A percentile compares a stretch with the other conserved stretches of the same genome.
Conservation (phyloP, 2,888 invertebrate genomes). For the Sisyra terminalis region DNA sequence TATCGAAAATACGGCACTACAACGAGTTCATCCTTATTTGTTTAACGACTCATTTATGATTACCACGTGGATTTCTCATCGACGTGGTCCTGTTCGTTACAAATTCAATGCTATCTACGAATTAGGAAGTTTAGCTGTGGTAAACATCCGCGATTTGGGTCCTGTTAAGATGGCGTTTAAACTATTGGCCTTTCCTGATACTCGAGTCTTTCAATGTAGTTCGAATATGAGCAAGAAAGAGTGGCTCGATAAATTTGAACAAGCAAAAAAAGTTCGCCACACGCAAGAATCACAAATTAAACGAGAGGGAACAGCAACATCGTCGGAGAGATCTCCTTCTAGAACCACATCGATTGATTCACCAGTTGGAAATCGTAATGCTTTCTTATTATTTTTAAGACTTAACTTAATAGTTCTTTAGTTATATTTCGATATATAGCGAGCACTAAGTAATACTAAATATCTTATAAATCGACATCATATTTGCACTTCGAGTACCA, state of each 20-base stretch:
- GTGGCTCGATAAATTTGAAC: conserved; percentile 86
- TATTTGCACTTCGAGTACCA: too few species aligned
- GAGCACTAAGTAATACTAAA: too few species aligned
- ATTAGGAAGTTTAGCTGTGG: conserved; percentile 78
- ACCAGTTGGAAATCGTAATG: conserved; percentile 25
- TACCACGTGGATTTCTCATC: conserved; percentile 56
- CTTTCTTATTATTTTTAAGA: background rate
- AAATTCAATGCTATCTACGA: conserved; percentile 73
- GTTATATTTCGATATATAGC: background rate
- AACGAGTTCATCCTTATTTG: conserved; percentile 80
- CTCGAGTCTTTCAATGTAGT: conserved; percentile 80
- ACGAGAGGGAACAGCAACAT: conserved; percentile 18
- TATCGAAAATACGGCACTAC: conserved; percentile 70
- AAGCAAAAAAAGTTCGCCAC: conserved; percentile 68
- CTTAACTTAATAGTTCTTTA: background rate
- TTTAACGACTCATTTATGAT: conserved; percentile 87
- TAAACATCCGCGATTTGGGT: conserved; percentile 82
- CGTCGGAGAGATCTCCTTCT: conserved; percentile 27
- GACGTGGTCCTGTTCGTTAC: conserved; percentile 62
- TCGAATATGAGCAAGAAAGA: conserved; percentile 59
- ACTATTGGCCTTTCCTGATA: conserved; percentile 84
- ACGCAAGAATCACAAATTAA: conserved; percentile 37
- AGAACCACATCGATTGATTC: conserved; percentile 29
- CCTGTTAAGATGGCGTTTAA: conserved; percentile 88
- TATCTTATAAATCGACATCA: too few species aligned